Conservation (phyloP, 2,113 vertebrate species). For the Crotalus helleri region DNA sequence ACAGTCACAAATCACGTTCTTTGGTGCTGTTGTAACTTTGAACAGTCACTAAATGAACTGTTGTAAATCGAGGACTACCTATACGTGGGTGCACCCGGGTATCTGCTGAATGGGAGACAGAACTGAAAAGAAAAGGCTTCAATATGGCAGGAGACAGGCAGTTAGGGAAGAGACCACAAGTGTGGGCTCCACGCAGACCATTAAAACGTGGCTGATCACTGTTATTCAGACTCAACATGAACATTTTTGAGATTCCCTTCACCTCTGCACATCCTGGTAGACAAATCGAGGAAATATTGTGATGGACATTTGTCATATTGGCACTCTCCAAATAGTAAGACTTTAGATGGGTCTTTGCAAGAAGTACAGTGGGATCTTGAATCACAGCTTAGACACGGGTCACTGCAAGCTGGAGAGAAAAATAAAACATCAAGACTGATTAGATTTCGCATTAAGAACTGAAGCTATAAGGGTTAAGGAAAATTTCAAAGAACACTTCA, state of each 20-base stretch:
- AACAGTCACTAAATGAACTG: no score
- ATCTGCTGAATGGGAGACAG: background rate
- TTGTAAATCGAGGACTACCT: background rate
- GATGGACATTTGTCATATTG: constrained; percentile 85
- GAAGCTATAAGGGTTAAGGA: background rate
- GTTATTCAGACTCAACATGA: background rate
- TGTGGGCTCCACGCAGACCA: background rate
- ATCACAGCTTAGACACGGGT: constrained; percentile 82
- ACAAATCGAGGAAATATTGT: constrained; percentile 88
- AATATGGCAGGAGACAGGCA: background rate
- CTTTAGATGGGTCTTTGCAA: constrained; percentile 82
- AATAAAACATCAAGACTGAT: constrained; percentile 25
- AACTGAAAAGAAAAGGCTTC: background rate
- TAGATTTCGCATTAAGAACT: background rate
- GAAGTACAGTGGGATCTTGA: constrained; percentile 72
- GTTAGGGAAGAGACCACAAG: constrained; percentile 11
- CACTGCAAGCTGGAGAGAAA: constrained; percentile 74
- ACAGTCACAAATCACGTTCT: no score
- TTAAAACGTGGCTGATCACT: background rate
- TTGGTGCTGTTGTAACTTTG: no score
- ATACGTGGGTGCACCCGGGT: background rate
- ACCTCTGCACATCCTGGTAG: constrained; percentile 85
- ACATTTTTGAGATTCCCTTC: constrained; percentile 3
- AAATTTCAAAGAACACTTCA: background rate
- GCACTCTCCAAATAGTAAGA: constrained; percentile 91